Conservation (phyloP, 2,888 invertebrate species). For the Papilio gigon region DNA sequence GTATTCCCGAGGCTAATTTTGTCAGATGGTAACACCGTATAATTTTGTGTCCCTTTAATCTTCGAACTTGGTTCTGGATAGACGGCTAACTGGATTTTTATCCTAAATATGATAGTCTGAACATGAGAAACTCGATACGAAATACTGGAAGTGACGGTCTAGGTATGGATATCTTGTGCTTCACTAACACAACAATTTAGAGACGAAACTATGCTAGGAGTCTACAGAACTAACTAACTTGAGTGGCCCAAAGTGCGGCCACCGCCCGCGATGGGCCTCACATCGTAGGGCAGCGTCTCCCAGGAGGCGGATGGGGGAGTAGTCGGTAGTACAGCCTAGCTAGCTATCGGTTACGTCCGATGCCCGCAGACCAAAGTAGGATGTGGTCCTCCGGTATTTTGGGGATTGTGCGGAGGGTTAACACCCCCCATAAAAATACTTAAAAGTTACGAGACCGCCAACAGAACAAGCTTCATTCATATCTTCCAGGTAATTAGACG, state of each 20-base stretch:
- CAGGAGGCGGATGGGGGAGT: constrained; percentile 39
- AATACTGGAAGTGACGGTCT: too few relatives aligned
- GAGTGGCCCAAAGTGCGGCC: too few relatives aligned
- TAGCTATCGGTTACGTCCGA: constrained; percentile 19
- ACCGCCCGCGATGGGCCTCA: too few relatives aligned
- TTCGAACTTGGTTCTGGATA: constrained; percentile 64
- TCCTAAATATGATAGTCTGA: background rate
- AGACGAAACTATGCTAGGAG: too few relatives aligned
- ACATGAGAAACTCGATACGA: background rate
- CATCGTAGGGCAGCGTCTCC: too few relatives aligned
- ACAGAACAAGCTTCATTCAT: background rate
- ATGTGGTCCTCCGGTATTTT: constrained; percentile 21
- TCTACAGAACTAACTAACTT: too few relatives aligned
- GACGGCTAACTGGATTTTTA: constrained; percentile 54
- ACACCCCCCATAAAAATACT: constrained; percentile 17
- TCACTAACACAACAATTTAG: too few relatives aligned
- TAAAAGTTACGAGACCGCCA: background rate
- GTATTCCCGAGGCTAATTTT: constrained; percentile 67
- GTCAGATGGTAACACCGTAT: constrained; percentile 67
- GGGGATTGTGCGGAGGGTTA: constrained; percentile 14
- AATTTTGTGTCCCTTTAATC: constrained; percentile 76
- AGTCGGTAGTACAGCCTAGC: constrained; percentile 12
- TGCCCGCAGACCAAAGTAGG: constrained; percentile 1
- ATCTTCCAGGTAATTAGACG: constrained; percentile 15
- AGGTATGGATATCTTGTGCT: too few relatives aligned